Evolutionary conservation across 35 echinoderm and acorn worm species (phyloP).

Genomic region (Amphiura filiformis): DNA sequence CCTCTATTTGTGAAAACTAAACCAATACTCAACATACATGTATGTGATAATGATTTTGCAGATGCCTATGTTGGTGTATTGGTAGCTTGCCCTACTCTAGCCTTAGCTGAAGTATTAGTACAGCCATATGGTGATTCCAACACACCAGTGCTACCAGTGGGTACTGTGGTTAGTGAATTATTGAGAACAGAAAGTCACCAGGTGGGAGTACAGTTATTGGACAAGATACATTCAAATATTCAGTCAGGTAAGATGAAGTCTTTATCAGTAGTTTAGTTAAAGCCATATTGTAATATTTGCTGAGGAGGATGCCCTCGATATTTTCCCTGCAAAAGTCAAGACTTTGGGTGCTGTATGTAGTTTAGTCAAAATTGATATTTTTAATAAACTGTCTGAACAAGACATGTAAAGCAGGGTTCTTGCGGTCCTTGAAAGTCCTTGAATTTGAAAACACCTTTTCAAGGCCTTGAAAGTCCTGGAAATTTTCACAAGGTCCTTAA

Average conservation of each 20-base stretch:
- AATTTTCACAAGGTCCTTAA: too few species aligned
- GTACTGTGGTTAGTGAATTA: conserved; percentile 56
- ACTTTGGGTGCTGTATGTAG: background rate
- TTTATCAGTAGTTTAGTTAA: background rate
- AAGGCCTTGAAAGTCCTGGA: too few species aligned
- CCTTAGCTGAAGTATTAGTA: conserved; percentile 70
- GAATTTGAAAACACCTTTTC: too few species aligned
- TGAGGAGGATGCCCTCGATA: background rate
- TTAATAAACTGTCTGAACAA: too few species aligned
- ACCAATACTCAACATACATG: too few species aligned
- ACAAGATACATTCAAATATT: conserved; percentile 38
- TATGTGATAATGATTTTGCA: too few species aligned
- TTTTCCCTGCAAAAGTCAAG: background rate
- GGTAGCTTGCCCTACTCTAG: conserved; percentile 74
- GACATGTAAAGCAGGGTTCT: too few species aligned
- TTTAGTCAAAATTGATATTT: background rate
- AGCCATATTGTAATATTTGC: background rate
- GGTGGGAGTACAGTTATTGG: conserved; percentile 62
- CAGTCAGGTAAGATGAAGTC: conserved; percentile 43
- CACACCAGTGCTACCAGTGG: conserved; percentile 49
- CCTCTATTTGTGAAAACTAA: too few species aligned
- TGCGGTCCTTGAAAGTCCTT: too few species aligned
- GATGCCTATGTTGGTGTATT: conserved; percentile 90
- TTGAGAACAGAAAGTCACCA: conserved; percentile 68
- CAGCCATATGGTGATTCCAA: conserved; percentile 25